A percentile compares a stretch with the other conserved stretches of the same genome.
These are phyloP conservation scores for Elysia crispata DNA, from an alignment of 2,888 invertebrate species.

Conservation along the genomic window DNA sequence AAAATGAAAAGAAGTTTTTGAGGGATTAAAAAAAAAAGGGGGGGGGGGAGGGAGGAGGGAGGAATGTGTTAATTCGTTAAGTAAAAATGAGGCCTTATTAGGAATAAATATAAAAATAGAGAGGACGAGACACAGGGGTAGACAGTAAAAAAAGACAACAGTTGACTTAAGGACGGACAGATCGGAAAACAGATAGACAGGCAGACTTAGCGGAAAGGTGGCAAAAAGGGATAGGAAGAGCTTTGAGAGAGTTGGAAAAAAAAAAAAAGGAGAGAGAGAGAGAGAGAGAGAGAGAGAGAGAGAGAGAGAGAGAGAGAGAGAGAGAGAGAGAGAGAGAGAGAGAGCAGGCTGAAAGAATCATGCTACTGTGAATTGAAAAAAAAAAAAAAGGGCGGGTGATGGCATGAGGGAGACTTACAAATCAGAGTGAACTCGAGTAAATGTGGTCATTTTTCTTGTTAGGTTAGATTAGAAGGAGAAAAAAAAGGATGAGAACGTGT, in stretches of 20 bases:
- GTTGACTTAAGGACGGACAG: constrained; percentile 27
- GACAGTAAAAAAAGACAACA: constrained; percentile 23
- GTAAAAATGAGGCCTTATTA: too few relatives aligned
- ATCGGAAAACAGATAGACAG: constrained; percentile 26
- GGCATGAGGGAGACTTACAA: too few relatives aligned
- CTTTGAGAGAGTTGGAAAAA: constrained; percentile 3
- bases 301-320: constrained; percentile 21
- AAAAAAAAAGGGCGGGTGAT: neutral
- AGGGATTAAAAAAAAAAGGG: too few relatives aligned
- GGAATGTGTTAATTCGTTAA: too few relatives aligned
- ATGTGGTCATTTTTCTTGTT: too few relatives aligned
- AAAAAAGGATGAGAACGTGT: too few relatives aligned
- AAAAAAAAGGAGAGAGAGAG: constrained; percentile 31
- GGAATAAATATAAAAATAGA: neutral
- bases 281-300: constrained; percentile 38
- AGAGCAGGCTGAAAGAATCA: neutral
- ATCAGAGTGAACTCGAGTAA: too few relatives aligned
- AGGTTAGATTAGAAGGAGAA: too few relatives aligned
- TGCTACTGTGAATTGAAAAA: neutral
- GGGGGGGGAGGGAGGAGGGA: too few relatives aligned
- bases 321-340: constrained; percentile 27
- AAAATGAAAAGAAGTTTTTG: too few relatives aligned
- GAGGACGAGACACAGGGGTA: neutral
- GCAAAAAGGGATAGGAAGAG: constrained; percentile 31
- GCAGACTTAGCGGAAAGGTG: constrained; percentile 1